These are phyloP conservation scores for Ptilodon capucinus DNA, from an alignment of 2,888 invertebrate genomes.

Conservation along the genomic window DNA sequence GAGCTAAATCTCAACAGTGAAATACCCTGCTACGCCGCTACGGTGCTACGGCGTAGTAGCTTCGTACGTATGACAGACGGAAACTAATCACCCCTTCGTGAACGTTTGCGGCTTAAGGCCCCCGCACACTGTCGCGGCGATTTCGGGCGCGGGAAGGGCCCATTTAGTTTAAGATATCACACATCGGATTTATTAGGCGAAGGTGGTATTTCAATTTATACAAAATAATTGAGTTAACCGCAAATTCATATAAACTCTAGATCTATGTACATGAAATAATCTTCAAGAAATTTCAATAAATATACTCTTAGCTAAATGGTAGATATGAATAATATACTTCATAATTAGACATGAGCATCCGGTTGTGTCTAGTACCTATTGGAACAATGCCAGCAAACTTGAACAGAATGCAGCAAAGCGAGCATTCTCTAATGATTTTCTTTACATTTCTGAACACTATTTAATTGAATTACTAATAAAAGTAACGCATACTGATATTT, in stretches of 20 bases:
- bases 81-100: neutral
- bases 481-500: neutral
- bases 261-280: too few species aligned
- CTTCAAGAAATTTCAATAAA: too few species aligned
- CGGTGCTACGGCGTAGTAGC: neutral
- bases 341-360: neutral
- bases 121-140: too few species aligned
- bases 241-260: too few species aligned
- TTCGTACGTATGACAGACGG: neutral
- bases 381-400: neutral
- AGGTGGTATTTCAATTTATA: too few species aligned
- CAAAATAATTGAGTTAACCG: too few species aligned
- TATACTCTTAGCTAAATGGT: too few species aligned
- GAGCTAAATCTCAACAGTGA: neutral
- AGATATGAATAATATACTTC: too few species aligned
- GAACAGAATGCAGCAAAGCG: neutral
- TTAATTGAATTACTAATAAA: neutral
- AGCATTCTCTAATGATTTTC: neutral
- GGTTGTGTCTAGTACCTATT: neutral
- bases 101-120: conserved; percentile 1
- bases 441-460: neutral
- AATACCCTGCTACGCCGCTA: neutral
- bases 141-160: neutral
- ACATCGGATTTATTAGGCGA: neutral
- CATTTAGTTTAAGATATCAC: neutral